Percentiles rank a stretch among this genome's conserved stretches.
Evolutionary conservation across 2,797 vertebrate species (phyloP).

Genomic region (Scolopax rusticola): DNA sequence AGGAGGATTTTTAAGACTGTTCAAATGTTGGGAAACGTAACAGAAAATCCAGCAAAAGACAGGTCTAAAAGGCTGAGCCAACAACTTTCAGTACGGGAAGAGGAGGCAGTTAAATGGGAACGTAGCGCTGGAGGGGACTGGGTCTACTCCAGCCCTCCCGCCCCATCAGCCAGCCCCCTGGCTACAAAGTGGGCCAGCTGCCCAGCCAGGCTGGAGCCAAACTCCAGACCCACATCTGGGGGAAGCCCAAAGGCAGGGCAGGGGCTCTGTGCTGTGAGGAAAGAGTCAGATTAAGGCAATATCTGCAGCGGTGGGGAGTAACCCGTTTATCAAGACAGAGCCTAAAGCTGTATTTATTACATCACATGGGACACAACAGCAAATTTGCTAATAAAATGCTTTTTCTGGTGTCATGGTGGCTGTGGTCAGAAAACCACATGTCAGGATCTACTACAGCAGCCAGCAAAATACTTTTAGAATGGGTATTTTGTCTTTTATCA

Average conservation of each 20-base stretch:
- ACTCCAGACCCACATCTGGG: neutral
- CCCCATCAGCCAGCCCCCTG: neutral
- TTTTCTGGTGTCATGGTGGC: neutral
- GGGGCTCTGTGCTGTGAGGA: neutral
- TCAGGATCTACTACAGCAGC: neutral
- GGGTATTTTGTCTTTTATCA: neutral
- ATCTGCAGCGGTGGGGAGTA: neutral
- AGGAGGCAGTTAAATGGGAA: neutral
- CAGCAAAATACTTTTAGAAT: neutral
- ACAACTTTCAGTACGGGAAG: neutral
- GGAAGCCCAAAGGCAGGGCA: neutral
- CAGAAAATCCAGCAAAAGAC: neutral
- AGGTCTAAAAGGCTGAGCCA: neutral
- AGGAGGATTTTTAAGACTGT: neutral
- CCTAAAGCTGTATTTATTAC: neutral
- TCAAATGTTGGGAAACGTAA: neutral
- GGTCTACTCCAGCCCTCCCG: neutral
- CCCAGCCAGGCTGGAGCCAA: neutral
- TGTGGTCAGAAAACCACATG: neutral
- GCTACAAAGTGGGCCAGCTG: neutral
- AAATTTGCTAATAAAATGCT: neutral
- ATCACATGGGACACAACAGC: fast-evolving
- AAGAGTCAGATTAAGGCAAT: neutral
- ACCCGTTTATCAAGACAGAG: fast-evolving
- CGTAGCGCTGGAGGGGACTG: fast-evolving